These are phyloP conservation scores for Hirudo medicinalis DNA, from an alignment of 1,140 invertebrate species.

Conservation along the genomic window DNA sequence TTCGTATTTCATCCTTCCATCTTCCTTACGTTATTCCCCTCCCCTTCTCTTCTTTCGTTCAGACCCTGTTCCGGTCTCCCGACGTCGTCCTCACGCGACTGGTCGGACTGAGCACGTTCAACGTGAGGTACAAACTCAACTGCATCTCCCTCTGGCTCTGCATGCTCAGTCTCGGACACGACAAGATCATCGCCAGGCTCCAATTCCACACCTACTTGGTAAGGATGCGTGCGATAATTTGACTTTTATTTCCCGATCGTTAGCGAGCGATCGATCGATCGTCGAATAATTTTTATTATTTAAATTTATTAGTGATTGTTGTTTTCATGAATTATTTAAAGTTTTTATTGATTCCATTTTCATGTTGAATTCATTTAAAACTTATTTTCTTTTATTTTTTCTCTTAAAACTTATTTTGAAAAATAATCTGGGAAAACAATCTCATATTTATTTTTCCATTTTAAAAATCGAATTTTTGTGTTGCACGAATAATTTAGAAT, in stretches of 20 bases:
- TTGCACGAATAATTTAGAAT: too few species aligned
- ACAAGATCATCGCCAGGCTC: conserved; percentile 58
- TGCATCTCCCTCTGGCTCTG: conserved; percentile 70
- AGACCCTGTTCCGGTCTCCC: conserved; percentile 43
- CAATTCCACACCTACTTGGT: conserved; percentile 58
- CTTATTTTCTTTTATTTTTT: too few species aligned
- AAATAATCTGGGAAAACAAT: too few species aligned
- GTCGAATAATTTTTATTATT: too few species aligned
- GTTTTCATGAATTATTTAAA: background rate
- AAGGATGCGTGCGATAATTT: conserved; percentile 17
- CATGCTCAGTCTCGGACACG: conserved; percentile 58
- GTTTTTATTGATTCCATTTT: too few species aligned
- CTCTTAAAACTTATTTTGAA: too few species aligned
- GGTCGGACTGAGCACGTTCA: conserved; percentile 51
- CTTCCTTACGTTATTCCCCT: background rate
- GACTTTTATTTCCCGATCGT: background rate
- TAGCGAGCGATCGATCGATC: background rate
- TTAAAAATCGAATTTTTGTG: too few species aligned
- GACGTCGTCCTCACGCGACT: conserved; percentile 48
- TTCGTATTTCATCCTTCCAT: background rate
- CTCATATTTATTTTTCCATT: too few species aligned
- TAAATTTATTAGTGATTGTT: background rate
- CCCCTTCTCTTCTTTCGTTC: background rate
- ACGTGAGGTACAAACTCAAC: conserved; percentile 49
- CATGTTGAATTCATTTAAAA: too few species aligned